Evolutionary conservation across 2,113 vertebrate genomes (phyloP).

Genomic region (Cettia cetti): DNA sequence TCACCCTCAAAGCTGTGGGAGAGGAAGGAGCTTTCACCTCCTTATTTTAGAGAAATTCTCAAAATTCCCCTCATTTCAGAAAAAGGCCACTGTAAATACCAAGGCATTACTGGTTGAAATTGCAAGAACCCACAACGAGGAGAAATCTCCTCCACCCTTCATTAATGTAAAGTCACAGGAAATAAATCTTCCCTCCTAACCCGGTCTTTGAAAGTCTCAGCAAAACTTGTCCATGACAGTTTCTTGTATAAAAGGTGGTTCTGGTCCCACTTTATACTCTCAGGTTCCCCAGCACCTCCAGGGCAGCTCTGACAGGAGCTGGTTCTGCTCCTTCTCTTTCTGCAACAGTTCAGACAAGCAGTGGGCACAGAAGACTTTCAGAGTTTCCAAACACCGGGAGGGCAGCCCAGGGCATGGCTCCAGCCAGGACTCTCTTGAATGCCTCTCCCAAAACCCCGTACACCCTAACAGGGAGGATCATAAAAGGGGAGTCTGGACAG

Average conservation of each 20-base stretch:
- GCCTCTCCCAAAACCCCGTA: not conserved
- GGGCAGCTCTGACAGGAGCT: not conserved
- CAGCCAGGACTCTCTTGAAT: not conserved
- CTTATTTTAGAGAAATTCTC: not conserved
- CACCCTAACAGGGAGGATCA: fast-evolving
- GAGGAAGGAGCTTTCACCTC: not conserved
- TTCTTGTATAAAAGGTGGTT: not conserved
- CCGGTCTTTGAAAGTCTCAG: constrained; percentile 3
- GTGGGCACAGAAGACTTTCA: not conserved
- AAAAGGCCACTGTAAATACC: not conserved
- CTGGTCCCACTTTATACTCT: not conserved
- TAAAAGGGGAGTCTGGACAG: not conserved
- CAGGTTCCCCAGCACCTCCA: not conserved
- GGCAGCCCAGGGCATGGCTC: not conserved
- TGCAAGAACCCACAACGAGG: not conserved
- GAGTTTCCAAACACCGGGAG: not conserved
- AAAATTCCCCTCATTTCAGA: not conserved
- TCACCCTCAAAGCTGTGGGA: not conserved
- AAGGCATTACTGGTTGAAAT: not conserved
- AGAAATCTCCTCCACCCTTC: not conserved
- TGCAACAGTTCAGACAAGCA: not conserved
- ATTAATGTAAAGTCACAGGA: not conserved
- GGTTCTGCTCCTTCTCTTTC: fast-evolving
- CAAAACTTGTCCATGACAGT: not conserved
- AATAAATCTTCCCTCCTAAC: constrained; percentile 4